Conservation (phyloP, 2,888 invertebrate species). For the Lasius fuliginosus region DNA sequence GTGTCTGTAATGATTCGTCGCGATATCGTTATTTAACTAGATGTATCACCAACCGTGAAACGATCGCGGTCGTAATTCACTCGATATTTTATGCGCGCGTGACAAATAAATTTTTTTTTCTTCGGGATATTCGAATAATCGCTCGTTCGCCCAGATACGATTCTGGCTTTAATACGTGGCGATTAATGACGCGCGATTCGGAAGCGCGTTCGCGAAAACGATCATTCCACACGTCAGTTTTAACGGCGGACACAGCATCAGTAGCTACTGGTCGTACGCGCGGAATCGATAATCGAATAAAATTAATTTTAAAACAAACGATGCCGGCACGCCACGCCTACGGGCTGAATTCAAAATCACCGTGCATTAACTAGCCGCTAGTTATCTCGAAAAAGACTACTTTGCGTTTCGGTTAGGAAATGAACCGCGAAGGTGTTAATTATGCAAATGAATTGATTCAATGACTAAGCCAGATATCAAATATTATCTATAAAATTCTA, state of each 20-base stretch:
- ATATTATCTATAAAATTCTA: constrained; percentile 18
- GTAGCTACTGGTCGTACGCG: neutral
- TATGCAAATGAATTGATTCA: constrained; percentile 57
- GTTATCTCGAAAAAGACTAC: constrained; percentile 47
- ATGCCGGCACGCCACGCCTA: neutral
- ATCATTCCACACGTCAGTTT: constrained; percentile 47
- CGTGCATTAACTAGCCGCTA: constrained; percentile 27
- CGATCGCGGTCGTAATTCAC: constrained; percentile 47
- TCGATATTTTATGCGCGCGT: constrained; percentile 49
- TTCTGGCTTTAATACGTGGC: constrained; percentile 46
- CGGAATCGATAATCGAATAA: constrained; percentile 46
- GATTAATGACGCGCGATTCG: constrained; percentile 54
- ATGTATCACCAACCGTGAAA: constrained; percentile 48
- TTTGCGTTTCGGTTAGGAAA: constrained; percentile 28
- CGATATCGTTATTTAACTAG: constrained; percentile 56
- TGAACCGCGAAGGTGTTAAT: constrained; percentile 43
- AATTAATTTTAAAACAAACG: constrained; percentile 52
- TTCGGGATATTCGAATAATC: constrained; percentile 48
- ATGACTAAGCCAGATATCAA: constrained; percentile 13
- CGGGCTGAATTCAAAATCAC: constrained; percentile 24
- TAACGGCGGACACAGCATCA: neutral
- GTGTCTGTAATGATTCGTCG: constrained; percentile 52
- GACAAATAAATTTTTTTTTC: constrained; percentile 46
- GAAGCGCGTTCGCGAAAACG: constrained; percentile 37
- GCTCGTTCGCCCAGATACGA: constrained; percentile 40